phyloP scores from a whole-genome alignment of 1,140 invertebrate species.

The Colletes gigas region DNA sequence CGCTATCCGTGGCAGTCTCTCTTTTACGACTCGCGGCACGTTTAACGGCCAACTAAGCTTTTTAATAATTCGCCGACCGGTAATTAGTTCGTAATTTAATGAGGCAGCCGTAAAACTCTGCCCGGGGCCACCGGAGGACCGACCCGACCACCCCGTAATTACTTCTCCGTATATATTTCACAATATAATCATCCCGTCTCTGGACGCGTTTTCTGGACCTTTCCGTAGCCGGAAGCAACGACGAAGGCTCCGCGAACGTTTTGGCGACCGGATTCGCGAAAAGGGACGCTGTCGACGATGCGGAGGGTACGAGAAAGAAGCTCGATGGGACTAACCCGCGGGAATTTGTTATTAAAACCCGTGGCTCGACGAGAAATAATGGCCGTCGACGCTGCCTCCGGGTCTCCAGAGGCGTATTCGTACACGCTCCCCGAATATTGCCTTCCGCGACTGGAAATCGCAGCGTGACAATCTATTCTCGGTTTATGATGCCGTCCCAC shows the following conservation, averaged over 20 bases:
- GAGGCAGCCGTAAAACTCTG: slow-evolving; percentile 73
- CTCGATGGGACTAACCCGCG: background rate
- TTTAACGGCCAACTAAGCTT: slow-evolving; percentile 77
- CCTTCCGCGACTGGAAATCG: no score
- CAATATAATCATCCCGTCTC: slow-evolving; percentile 71
- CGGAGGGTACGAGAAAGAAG: background rate
- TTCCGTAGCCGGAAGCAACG: slow-evolving; percentile 21
- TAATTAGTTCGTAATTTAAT: slow-evolving; percentile 81
- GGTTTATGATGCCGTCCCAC: no score
- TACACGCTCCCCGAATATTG: no score
- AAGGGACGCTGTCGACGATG: background rate
- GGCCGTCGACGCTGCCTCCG: background rate
- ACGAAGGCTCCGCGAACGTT: background rate
- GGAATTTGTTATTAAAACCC: slow-evolving; percentile 51
- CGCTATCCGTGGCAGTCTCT: slow-evolving; percentile 1
- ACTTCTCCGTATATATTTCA: slow-evolving; percentile 72
- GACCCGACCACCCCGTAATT: slow-evolving; percentile 72
- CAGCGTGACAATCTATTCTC: no score
- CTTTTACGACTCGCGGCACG: slow-evolving; percentile 69
- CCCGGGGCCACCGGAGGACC: slow-evolving; percentile 56
- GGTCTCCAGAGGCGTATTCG: no score
- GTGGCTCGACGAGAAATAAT: slow-evolving; percentile 36
- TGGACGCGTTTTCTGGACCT: slow-evolving; percentile 40
- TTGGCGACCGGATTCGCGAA: background rate
- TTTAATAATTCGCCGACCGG: slow-evolving; percentile 78